Percentiles rank a stretch among this genome's conserved stretches.
These are phyloP conservation scores for Sebastes trivittatus DNA, from an alignment of 2,797 vertebrate genomes.

Conservation along the genomic window DNA sequence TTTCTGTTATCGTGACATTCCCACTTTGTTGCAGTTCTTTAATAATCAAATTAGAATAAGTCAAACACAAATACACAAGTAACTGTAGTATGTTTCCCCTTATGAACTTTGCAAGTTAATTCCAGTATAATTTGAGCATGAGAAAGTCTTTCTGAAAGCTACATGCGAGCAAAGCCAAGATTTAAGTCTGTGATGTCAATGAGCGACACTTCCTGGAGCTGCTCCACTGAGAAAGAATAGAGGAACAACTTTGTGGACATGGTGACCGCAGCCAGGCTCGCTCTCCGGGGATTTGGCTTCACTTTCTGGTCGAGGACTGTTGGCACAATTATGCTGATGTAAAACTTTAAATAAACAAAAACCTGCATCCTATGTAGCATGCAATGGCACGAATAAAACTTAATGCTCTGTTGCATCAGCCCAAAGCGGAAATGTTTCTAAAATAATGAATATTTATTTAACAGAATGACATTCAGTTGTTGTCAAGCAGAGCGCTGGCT, in stretches of 20 bases:
- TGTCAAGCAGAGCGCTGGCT: not conserved
- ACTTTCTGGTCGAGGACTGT: slow-evolving; percentile 15
- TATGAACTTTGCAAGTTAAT: not conserved
- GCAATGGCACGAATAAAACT: slow-evolving; percentile 15
- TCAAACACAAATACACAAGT: no score
- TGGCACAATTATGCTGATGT: slow-evolving; percentile 56
- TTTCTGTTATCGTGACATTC: no score
- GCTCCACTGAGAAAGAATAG: slow-evolving; percentile 65
- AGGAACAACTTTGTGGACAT: slow-evolving; percentile 40
- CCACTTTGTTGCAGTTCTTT: no score
- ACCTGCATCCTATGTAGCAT: slow-evolving; percentile 26
- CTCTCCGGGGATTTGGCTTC: slow-evolving; percentile 42
- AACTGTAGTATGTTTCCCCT: not conserved
- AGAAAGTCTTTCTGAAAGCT: slow-evolving; percentile 13
- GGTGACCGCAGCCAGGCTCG: slow-evolving; percentile 31
- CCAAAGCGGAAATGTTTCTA: not conserved
- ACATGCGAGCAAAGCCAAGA: slow-evolving; percentile 14
- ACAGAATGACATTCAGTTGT: slow-evolving; percentile 8
- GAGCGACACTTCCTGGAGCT: slow-evolving; percentile 65
- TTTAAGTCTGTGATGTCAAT: slow-evolving; percentile 45
- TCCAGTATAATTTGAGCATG: slow-evolving; percentile 3
- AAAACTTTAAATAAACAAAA: slow-evolving; percentile 51
- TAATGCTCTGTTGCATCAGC: slow-evolving; percentile 11
- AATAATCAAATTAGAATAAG: no score
- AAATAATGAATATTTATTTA: slow-evolving; percentile 47